Percentiles rank a stretch among this genome's conserved stretches.
Evolutionary conservation across 2,113 vertebrate genomes (phyloP).

Genomic region (Cygnus buccinator): DNA sequence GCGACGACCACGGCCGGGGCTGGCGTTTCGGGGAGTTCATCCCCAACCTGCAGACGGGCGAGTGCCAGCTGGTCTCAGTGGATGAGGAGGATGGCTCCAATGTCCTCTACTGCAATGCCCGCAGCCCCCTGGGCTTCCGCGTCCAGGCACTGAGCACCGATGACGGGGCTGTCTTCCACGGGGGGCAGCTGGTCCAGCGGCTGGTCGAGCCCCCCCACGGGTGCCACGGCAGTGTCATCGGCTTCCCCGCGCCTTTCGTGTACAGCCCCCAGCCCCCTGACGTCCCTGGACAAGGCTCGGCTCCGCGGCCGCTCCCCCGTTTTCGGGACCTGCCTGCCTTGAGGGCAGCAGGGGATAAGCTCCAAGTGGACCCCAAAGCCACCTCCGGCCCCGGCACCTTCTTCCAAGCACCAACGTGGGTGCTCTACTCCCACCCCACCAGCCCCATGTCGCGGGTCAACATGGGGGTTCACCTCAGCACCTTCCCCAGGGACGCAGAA

Average conservation of each 20-base stretch:
- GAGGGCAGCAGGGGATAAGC: too few species aligned
- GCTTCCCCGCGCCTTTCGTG: slow-evolving; percentile 84
- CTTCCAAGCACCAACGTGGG: slow-evolving; percentile 85
- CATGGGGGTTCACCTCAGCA: slow-evolving; percentile 88
- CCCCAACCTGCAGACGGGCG: slow-evolving; percentile 85
- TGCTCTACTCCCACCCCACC: slow-evolving; percentile 90
- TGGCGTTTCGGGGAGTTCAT: slow-evolving; percentile 88
- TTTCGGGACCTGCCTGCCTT: too few species aligned
- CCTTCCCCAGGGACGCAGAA: slow-evolving; percentile 85
- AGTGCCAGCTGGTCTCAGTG: slow-evolving; percentile 92
- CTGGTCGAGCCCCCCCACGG: slow-evolving; percentile 87
- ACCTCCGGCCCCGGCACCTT: neutral
- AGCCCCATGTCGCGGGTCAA: slow-evolving; percentile 81
- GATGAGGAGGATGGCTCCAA: slow-evolving; percentile 83
- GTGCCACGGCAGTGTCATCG: slow-evolving; percentile 91
- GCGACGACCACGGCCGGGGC: slow-evolving; percentile 86
- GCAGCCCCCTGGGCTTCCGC: slow-evolving; percentile 88
- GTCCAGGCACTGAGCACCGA: slow-evolving; percentile 91
- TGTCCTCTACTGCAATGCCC: slow-evolving; percentile 90
- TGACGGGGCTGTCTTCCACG: slow-evolving; percentile 82
- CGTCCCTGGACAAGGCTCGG: fast-evolving
- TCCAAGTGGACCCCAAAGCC: fast-evolving
- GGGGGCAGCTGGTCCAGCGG: slow-evolving; percentile 85
- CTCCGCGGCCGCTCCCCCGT: fast-evolving
- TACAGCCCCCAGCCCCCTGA: fast-evolving